These are phyloP conservation scores for Julus scandinavius DNA, from an alignment of 2,888 invertebrate species.

Conservation along the genomic window DNA sequence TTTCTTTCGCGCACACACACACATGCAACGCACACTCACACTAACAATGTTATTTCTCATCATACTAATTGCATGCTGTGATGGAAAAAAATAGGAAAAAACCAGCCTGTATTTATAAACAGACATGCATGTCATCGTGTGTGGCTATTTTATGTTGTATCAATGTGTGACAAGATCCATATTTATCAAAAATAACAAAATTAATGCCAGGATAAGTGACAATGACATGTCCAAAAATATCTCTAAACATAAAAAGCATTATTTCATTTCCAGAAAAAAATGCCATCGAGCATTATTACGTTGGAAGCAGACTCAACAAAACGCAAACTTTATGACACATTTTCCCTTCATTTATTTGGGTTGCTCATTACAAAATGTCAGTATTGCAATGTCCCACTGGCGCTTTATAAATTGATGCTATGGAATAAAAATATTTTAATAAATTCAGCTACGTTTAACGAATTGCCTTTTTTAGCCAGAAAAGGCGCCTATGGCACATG, in stretches of 20 bases:
- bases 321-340: background rate
- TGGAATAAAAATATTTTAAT: background rate
- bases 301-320: no score
- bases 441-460: slow-evolving; percentile 5
- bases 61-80: slow-evolving; percentile 17
- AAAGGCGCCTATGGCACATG: slow-evolving; percentile 3
- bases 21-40: slow-evolving; percentile 6
- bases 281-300: background rate
- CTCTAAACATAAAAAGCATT: background rate
- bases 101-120: background rate
- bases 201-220: background rate
- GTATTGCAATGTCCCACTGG: background rate
- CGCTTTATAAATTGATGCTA: background rate
- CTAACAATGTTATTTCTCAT: slow-evolving; percentile 27
- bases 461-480: background rate
- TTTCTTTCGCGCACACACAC: background rate
- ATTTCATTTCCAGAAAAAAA: background rate
- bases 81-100: background rate
- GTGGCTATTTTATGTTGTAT: slow-evolving; percentile 3
- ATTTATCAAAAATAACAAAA: slow-evolving; percentile 19
- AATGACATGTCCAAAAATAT: background rate
- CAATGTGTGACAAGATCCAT: background rate
- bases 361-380: background rate
- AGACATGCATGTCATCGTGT: slow-evolving; percentile 27
- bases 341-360: background rate